These are phyloP conservation scores for Caenorhabditis virilis DNA, from an alignment of 2,888 invertebrate species.

Conservation along the genomic window DNA sequence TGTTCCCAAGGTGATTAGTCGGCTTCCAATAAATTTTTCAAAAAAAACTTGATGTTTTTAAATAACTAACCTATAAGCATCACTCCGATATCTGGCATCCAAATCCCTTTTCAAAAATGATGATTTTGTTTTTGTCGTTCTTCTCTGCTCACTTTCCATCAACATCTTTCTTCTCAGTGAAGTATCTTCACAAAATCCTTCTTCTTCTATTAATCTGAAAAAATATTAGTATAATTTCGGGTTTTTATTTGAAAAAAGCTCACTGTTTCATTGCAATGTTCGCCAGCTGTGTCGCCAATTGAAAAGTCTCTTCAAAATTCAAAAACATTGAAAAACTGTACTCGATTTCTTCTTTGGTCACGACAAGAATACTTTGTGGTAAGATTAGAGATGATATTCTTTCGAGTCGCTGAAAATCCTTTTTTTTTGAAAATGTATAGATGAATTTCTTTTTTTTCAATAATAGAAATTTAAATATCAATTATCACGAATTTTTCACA, in stretches of 20 bases:
- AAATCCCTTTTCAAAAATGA: constrained; percentile 91
- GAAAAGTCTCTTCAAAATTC: constrained; percentile 85
- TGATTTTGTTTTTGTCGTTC: constrained; percentile 76
- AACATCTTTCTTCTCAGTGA: constrained; percentile 82
- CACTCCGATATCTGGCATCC: constrained; percentile 90
- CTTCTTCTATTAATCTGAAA: constrained; percentile 84
- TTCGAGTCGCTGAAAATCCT: constrained; percentile 63
- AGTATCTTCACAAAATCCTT: constrained; percentile 86
- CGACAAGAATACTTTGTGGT: constrained; percentile 60
- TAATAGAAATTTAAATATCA: too few species aligned
- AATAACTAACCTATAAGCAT: constrained; percentile 76
- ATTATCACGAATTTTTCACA: too few species aligned
- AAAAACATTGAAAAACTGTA: constrained; percentile 90
- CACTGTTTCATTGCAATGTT: constrained; percentile 90
- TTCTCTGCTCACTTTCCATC: constrained; percentile 68
- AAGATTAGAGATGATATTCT: constrained; percentile 59
- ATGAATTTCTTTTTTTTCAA: too few species aligned
- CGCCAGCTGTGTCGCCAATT: constrained; percentile 89
- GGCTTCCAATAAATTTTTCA: too few species aligned
- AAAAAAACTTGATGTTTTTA: not conserved
- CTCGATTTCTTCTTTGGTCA: constrained; percentile 64
- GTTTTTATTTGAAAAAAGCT: constrained; percentile 16
- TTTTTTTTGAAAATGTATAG: too few species aligned
- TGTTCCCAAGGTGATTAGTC: too few species aligned
- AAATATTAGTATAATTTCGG: not conserved